Evolutionary conservation across 2,797 vertebrate species (phyloP), one percentile per base, ranked within the genome.

Genomic region (Adelosebastes latens): DNA sequence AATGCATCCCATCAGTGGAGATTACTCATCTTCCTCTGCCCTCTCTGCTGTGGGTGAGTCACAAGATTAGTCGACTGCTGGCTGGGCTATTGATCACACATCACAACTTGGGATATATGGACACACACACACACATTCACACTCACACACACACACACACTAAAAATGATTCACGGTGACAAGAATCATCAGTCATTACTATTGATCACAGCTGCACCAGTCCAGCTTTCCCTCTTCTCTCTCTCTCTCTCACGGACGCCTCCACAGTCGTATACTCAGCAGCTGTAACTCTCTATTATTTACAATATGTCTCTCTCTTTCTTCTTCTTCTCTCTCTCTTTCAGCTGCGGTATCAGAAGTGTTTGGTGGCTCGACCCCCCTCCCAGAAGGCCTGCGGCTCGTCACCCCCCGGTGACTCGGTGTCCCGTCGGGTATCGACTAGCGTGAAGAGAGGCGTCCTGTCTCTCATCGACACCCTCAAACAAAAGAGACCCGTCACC

Each of bases 401-500:
- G 1, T 96, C 96, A 1, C 97, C 97, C 8, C 97, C 97, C 1
- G 96, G 96, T 14, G 98, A 99, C 95, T 98, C 98, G 0, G 94
- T 99, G 93, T 98, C 97, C 12, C 96, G 97, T 8, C 97, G 98
- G 70, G 98, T 99, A 82, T 99, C 98, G 1, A 99, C 96, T 78
- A 99, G 99, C 0, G 98, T 99, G 42, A 99, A 99, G 90, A 93
- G 97, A 9, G 98, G 98, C 49, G 97, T 99, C 80, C 93, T 99
- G 75, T 99, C 98, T 62, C 97, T 99, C 93, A 99, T 99, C 94
- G 98, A 99, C 97, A 99, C 98, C 92, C 97, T 99, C 94, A 99
- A 99, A 97, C 98, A 98, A 96, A 99, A 99, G 94, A 97, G 97
- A 77, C 97, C 98, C 0, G 96, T 98, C 87, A 91, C 96, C 0